phyloP scores from a whole-genome alignment of 2,113 vertebrate species.

The Entosphenus tridentatus region DNA sequence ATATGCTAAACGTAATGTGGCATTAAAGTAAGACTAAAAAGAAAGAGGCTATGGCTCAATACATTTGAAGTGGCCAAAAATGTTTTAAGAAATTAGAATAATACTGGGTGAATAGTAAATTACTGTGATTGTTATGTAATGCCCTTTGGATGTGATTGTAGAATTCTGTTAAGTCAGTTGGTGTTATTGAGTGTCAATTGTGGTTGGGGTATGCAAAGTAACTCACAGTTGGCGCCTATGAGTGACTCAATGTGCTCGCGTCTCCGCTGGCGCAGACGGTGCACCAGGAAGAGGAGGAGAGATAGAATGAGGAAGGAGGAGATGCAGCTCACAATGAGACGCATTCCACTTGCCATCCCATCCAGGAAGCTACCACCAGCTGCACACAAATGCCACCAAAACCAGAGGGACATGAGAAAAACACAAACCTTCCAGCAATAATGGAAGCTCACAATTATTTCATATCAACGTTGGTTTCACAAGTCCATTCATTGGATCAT shows the following conservation, averaged over 20 bases:
- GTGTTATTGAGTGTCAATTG: no score
- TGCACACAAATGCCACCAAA: slow-evolving; percentile 15
- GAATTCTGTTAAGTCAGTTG: no score
- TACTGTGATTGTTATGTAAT: no score
- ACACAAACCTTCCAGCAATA: background rate
- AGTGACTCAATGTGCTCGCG: slow-evolving; percentile 82
- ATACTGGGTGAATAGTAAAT: no score
- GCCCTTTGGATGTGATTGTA: no score
- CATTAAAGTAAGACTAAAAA: no score
- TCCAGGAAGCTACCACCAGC: slow-evolving; percentile 84
- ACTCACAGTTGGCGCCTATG: slow-evolving; percentile 78
- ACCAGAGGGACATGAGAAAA: background rate
- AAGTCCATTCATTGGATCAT: no score
- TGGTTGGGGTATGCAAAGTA: slow-evolving; percentile 6
- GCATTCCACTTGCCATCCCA: slow-evolving; percentile 92
- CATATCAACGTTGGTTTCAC: background rate
- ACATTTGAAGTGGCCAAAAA: no score
- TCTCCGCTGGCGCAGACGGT: slow-evolving; percentile 65
- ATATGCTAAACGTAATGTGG: no score
- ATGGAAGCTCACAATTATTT: background rate
- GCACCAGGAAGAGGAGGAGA: slow-evolving; percentile 93
- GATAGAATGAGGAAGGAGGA: slow-evolving; percentile 97
- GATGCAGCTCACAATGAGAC: slow-evolving; percentile 86
- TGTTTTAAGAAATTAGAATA: no score
- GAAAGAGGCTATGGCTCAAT: no score